Percentiles rank a stretch among this genome's conserved stretches.
These are phyloP conservation scores for Neomorphus geoffroyi DNA, from an alignment of 2,797 vertebrate genomes.

Conservation along the genomic window DNA sequence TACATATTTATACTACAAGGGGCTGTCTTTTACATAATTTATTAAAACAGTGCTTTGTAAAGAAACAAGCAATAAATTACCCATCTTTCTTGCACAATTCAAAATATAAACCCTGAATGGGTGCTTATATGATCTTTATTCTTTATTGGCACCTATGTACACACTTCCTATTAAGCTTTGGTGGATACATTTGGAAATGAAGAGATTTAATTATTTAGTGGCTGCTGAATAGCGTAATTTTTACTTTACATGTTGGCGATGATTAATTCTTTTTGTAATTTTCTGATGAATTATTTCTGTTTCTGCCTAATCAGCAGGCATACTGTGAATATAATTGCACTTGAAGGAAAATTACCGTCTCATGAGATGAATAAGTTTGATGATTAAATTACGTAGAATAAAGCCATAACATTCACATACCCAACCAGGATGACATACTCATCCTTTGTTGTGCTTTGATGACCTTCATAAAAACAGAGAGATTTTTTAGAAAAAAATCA, in stretches of 20 bases:
- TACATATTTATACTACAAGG: neutral
- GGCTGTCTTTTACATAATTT: neutral
- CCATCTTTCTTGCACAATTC: neutral
- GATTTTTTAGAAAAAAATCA: constrained; percentile 6
- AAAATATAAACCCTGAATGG: constrained; percentile 22
- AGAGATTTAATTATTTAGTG: constrained; percentile 90
- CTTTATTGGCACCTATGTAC: constrained; percentile 7
- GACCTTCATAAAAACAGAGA: constrained; percentile 41
- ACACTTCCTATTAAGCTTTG: constrained; percentile 29
- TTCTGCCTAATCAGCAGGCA: constrained; percentile 87
- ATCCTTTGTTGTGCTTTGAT: constrained; percentile 57
- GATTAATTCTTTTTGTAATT: constrained; percentile 90
- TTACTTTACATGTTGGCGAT: constrained; percentile 72
- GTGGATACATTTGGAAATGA: constrained; percentile 78
- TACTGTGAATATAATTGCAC: constrained; percentile 85
- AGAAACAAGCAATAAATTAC: constrained; percentile 18
- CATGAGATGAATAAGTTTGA: constrained; percentile 84
- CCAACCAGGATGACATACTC: constrained; percentile 28
- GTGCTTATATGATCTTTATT: constrained; percentile 12
- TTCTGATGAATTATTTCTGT: constrained; percentile 87
- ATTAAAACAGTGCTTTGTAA: neutral
- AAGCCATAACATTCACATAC: constrained; percentile 80
- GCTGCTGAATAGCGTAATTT: constrained; percentile 73
- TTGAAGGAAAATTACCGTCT: constrained; percentile 86
- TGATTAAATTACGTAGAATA: constrained; percentile 87